A percentile compares a stretch with the other conserved stretches of the same genome.
Conservation (phyloP, 2,888 invertebrate genomes). For the Diloba caeruleocephala region DNA sequence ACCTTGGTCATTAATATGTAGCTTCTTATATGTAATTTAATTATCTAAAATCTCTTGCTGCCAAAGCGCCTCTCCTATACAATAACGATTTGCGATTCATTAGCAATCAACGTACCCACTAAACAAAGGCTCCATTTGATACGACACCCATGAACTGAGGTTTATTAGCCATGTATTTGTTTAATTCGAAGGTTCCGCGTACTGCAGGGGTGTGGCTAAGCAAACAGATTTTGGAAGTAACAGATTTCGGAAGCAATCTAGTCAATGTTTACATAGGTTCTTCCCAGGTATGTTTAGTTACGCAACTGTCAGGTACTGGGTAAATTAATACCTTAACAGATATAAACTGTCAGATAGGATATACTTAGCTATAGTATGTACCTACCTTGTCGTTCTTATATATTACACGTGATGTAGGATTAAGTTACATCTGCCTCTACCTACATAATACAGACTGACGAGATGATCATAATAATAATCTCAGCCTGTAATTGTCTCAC, state of each 20-base stretch:
- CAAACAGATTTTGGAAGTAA: slow-evolving; percentile 71
- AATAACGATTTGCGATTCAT: slow-evolving; percentile 54
- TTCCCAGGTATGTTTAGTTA: slow-evolving; percentile 47
- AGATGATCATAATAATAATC: too few relatives aligned
- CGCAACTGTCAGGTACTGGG: slow-evolving; percentile 25
- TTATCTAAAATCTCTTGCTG: slow-evolving; percentile 8
- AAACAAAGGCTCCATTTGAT: slow-evolving; percentile 56
- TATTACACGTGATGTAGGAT: too few relatives aligned
- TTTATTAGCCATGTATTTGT: slow-evolving; percentile 76
- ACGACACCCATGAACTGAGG: slow-evolving; percentile 61
- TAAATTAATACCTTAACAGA: slow-evolving; percentile 34
- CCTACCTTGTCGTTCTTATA: too few relatives aligned
- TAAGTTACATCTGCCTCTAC: too few relatives aligned
- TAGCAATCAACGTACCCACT: slow-evolving; percentile 51
- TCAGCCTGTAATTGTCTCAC: too few relatives aligned
- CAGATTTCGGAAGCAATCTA: slow-evolving; percentile 71
- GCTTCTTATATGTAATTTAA: too few relatives aligned
- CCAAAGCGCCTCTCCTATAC: slow-evolving; percentile 37
- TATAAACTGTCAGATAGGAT: not conserved
- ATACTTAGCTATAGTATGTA: too few relatives aligned
- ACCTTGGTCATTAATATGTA: too few relatives aligned
- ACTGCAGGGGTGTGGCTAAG: slow-evolving; percentile 58
- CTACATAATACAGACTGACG: too few relatives aligned
- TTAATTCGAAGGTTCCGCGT: slow-evolving; percentile 57
- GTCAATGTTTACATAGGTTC: slow-evolving; percentile 65